Evolutionary conservation across 2,797 vertebrate genomes (phyloP).

Genomic region (Sylvia borin): DNA sequence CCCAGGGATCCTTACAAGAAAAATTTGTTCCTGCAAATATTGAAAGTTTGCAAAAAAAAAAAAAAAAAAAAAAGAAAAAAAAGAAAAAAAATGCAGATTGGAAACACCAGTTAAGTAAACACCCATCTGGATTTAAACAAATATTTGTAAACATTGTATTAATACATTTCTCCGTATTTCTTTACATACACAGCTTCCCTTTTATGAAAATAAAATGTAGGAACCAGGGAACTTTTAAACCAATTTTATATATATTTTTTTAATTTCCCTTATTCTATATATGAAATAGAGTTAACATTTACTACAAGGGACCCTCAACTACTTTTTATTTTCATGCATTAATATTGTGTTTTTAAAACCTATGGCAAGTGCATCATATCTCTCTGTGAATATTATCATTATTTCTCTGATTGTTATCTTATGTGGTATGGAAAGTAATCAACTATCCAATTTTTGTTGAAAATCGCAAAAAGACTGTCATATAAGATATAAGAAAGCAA

Average conservation of each 20-base stretch:
- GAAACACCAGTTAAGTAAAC: neutral
- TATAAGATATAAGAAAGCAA: constrained; percentile 50
- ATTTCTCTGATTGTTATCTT: neutral
- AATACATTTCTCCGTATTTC: neutral
- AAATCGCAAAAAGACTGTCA: constrained; percentile 59
- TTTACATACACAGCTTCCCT: neutral
- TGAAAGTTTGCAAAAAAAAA: neutral
- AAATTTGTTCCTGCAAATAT: neutral
- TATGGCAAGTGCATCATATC: neutral
- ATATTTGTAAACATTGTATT: neutral
- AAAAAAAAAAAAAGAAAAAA: neutral
- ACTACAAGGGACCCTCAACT: neutral
- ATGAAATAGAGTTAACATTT: neutral
- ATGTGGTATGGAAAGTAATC: constrained; percentile 49
- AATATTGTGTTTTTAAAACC: neutral
- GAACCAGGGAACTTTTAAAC: neutral
- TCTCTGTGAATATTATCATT: neutral
- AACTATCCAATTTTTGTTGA: constrained; percentile 44
- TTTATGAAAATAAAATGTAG: neutral
- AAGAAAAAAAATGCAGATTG: neutral
- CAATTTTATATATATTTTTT: neutral
- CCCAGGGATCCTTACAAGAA: neutral
- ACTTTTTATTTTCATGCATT: neutral
- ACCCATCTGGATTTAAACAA: neutral
- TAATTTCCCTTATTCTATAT: neutral